A percentile compares a stretch with the other conserved stretches of the same genome.
Evolutionary conservation across 2,797 vertebrate species (phyloP).

Genomic region (Lacerta agilis): DNA sequence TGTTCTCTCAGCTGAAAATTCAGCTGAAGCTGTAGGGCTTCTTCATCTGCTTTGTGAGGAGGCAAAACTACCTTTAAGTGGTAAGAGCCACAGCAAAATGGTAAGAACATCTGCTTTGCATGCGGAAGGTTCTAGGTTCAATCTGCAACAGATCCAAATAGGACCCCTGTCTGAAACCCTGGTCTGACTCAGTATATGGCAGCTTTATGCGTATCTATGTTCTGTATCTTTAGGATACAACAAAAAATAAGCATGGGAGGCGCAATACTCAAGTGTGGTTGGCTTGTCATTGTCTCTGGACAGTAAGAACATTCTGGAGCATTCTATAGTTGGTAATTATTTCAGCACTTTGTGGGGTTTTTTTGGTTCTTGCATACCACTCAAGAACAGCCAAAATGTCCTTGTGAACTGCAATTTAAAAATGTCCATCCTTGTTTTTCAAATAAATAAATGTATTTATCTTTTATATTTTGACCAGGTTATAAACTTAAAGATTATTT

Average conservation of each 20-base stretch:
- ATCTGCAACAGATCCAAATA: too few species aligned
- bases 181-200: too few species aligned
- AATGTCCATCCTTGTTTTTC: too few species aligned
- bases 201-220: too few species aligned
- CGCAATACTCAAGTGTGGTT: neutral
- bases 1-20: constrained; percentile 14
- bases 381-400: neutral
- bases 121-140: too few species aligned
- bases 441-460: too few species aligned
- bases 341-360: neutral
- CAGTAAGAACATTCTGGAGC: neutral
- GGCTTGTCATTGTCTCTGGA: neutral
- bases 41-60: neutral
- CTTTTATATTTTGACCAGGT: too few species aligned
- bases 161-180: too few species aligned
- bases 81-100: too few species aligned
- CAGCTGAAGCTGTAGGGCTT: constrained; percentile 9
- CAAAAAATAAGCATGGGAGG: neutral
- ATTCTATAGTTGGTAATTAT: neutral
- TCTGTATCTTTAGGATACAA: neutral
- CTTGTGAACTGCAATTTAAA: neutral
- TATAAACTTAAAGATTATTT: too few species aligned
- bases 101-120: too few species aligned
- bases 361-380: neutral
- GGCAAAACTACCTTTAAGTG: neutral